Evolutionary conservation across 2,888 invertebrate genomes (phyloP).

Genomic region (Syrphus vitripennis): DNA sequence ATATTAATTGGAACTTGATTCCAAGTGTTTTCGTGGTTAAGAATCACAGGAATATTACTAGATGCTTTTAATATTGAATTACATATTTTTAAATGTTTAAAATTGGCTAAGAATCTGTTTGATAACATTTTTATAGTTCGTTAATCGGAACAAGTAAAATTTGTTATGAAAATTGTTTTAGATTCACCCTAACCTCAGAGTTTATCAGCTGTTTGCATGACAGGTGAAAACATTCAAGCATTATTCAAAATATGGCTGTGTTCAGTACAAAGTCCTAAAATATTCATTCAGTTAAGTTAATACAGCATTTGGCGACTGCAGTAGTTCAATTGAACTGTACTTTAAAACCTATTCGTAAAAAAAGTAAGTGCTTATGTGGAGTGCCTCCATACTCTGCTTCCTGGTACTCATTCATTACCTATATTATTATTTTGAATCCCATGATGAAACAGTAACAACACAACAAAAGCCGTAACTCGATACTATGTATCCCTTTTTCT

Average conservation of each 20-base stretch:
- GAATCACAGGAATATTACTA: neutral
- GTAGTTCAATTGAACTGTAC: no score
- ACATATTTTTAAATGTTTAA: conserved; percentile 30
- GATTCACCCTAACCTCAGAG: conserved; percentile 26
- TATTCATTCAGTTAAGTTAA: neutral
- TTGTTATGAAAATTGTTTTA: conserved; percentile 56
- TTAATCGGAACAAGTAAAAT: neutral
- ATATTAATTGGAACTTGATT: neutral
- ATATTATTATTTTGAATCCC: no score
- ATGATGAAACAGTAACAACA: no score
- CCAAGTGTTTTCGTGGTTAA: neutral
- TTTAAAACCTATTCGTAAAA: no score
- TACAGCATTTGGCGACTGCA: no score
- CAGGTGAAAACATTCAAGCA: neutral
- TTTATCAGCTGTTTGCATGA: conserved; percentile 25
- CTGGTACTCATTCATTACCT: no score
- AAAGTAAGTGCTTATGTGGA: no score
- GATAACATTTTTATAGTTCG: conserved; percentile 25
- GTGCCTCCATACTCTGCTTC: no score
- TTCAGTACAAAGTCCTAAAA: neutral
- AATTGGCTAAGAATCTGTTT: conserved; percentile 24
- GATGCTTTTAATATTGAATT: neutral
- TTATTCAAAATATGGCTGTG: neutral
- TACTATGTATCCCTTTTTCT: no score
- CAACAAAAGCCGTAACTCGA: no score